A percentile compares a stretch with the other conserved stretches of the same genome.
Evolutionary conservation across 2,797 vertebrate genomes (phyloP).

Genomic region (Galagoides demidoff): DNA sequence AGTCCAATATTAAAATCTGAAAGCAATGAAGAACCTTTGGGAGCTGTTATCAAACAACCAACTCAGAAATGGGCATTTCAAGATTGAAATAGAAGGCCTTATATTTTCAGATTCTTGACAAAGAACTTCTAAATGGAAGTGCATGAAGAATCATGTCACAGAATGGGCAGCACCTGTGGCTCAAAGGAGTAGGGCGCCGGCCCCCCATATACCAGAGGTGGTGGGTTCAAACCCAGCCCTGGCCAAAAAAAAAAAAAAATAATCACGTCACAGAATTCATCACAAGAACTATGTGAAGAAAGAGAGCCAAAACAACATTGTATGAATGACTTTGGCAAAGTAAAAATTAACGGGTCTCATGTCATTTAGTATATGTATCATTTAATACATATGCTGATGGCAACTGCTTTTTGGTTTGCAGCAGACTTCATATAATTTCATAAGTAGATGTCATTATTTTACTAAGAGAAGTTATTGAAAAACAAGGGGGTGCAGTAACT

Average conservation of each 20-base stretch:
- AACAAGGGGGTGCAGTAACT: neutral
- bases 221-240: too few relatives aligned
- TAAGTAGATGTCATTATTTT: slow-evolving; percentile 13
- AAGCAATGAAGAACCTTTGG: neutral
- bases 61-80: slow-evolving; percentile 1
- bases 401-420: neutral
- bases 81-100: neutral
- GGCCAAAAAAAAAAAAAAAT: too few relatives aligned
- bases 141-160: neutral
- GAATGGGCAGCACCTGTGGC: neutral
- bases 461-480: neutral
- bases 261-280: neutral
- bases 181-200: too few relatives aligned
- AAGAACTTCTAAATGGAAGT: neutral
- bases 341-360: neutral
- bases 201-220: too few relatives aligned
- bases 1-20: neutral
- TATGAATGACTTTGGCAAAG: neutral
- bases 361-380: neutral
- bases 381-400: neutral
- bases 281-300: neutral
- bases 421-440: neutral
- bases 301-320: neutral
- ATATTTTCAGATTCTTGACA: slow-evolving; percentile 43
- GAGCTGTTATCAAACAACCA: neutral